Conservation (phyloP, 1,140 invertebrate genomes). For the Ooceraea biroi region DNA sequence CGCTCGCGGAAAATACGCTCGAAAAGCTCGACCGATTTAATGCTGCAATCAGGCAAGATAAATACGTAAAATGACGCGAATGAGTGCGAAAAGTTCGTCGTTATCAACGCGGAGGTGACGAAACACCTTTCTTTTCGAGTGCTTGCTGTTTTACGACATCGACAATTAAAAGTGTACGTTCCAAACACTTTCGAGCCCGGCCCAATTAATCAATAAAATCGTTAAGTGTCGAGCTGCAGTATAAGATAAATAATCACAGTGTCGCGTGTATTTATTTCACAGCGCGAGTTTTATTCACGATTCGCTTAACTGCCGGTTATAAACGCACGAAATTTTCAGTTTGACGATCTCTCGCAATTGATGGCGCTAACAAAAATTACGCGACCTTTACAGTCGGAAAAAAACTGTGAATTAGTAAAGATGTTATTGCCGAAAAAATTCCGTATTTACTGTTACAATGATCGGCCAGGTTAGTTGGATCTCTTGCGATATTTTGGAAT, state of each 20-base stretch:
- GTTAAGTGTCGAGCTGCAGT: not conserved
- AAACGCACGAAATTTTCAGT: constrained; percentile 8
- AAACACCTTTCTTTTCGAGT: constrained; percentile 5
- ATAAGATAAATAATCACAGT: constrained; percentile 7
- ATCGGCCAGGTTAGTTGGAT: not conserved
- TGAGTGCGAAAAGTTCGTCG: constrained; percentile 14
- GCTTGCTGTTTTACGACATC: not conserved
- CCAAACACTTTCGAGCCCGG: not conserved
- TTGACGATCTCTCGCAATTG: not conserved
- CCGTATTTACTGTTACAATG: not conserved
- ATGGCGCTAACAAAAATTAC: not conserved
- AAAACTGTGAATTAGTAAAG: not conserved
- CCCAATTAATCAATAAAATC: constrained; percentile 22
- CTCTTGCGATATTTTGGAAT: too few relatives aligned
- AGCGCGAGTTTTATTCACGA: constrained; percentile 21
- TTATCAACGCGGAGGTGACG: not conserved
- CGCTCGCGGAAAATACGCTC: not conserved
- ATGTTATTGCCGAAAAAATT: constrained; percentile 22
- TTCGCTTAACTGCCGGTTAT: constrained; percentile 1
- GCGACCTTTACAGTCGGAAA: not conserved
- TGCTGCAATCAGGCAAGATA: constrained; percentile 4
- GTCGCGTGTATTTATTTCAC: too few relatives aligned
- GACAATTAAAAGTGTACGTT: not conserved
- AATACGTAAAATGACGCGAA: constrained; percentile 18
- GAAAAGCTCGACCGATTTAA: not conserved